phyloP scores from a whole-genome alignment of 2,113 vertebrate species.

The Cavia porcellus region DNA sequence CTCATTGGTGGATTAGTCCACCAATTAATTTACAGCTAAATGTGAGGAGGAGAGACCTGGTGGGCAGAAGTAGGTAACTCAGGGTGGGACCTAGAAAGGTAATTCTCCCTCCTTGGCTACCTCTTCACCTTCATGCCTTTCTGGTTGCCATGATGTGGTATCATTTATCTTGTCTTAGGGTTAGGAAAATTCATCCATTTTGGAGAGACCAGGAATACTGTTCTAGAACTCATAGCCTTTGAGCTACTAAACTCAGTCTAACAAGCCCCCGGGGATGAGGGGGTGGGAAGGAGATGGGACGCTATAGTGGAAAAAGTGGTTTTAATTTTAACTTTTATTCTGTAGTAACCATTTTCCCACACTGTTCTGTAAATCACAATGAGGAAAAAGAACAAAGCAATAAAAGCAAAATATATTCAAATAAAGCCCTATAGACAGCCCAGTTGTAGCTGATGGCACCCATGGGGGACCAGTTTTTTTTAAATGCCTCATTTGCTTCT shows the following conservation, averaged over 20 bases:
- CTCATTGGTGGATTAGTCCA: background rate
- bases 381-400: slow-evolving; percentile 72
- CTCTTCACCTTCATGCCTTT: background rate
- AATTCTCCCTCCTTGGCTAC: background rate
- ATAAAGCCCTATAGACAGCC: slow-evolving; percentile 23
- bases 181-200: slow-evolving; percentile 61
- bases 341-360: slow-evolving; percentile 80
- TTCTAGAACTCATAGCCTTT: slow-evolving; percentile 65
- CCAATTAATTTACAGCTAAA: background rate
- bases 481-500: slow-evolving; percentile 69
- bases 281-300: slow-evolving; percentile 65
- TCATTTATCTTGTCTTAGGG: background rate
- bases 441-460: background rate
- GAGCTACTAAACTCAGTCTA: slow-evolving; percentile 65
- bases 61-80: background rate
- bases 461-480: slow-evolving; percentile 27
- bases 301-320: slow-evolving; percentile 80
- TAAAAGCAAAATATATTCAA: slow-evolving; percentile 76
- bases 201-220: background rate
- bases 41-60: background rate
- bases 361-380: slow-evolving; percentile 72
- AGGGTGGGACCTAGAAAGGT: background rate
- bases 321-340: slow-evolving; percentile 85
- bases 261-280: slow-evolving; percentile 73
- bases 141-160: background rate